These are phyloP conservation scores for Acanthurus lineatus DNA, from an alignment of 2,797 vertebrate species.

Conservation along the genomic window DNA sequence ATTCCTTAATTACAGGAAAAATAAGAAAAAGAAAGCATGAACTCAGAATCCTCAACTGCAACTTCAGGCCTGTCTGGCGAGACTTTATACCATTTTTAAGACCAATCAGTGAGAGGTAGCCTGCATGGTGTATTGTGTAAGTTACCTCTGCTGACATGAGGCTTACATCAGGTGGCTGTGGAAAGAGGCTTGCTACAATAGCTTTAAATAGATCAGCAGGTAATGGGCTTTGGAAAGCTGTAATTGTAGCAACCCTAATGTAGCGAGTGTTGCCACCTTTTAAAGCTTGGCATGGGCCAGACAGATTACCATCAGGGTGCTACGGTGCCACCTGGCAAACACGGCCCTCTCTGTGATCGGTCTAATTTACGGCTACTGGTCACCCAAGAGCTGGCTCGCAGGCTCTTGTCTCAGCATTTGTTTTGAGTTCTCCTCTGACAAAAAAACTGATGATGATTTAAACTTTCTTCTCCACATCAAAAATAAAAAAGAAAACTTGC, in stretches of 20 bases:
- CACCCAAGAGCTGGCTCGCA: slow-evolving; percentile 36
- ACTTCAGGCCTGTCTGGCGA: slow-evolving; percentile 1
- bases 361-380: slow-evolving; percentile 63
- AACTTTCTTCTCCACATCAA: slow-evolving; percentile 39
- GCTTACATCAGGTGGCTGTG: slow-evolving; percentile 56
- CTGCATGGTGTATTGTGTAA: slow-evolving; percentile 26
- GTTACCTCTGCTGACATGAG: slow-evolving; percentile 44
- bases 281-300: slow-evolving; percentile 65
- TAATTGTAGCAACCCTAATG: slow-evolving; percentile 70
- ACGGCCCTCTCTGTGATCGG: slow-evolving; percentile 59
- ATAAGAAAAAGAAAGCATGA: neutral
- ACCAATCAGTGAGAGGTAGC: slow-evolving; percentile 30
- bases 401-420: slow-evolving; percentile 37
- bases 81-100: slow-evolving; percentile 24
- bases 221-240: slow-evolving; percentile 79
- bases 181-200: slow-evolving; percentile 64
- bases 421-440: slow-evolving; percentile 46
- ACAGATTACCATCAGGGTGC: slow-evolving; percentile 73
- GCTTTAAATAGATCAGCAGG: slow-evolving; percentile 79
- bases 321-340: slow-evolving; percentile 71
- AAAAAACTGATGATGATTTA: slow-evolving; percentile 52
- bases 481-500: slow-evolving; percentile 31
- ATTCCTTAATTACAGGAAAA: neutral
- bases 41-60: neutral
- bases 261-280: slow-evolving; percentile 57